A percentile compares a stretch with the other conserved stretches of the same genome.
Conservation (phyloP, 2,113 vertebrate genomes). For the Miniopterus natalensis region DNA sequence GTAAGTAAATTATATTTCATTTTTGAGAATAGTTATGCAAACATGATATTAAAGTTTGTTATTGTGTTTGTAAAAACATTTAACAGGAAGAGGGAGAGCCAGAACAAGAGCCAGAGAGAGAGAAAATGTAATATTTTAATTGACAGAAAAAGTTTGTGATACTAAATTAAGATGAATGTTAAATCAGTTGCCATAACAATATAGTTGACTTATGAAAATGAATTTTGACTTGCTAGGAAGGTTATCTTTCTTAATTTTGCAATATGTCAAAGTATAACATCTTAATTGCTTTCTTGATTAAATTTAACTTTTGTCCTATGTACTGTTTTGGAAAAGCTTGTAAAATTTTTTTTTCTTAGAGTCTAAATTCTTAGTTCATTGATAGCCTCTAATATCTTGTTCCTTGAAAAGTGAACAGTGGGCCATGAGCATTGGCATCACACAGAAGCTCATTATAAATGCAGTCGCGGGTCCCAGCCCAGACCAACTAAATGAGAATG, state of each 20-base stretch:
- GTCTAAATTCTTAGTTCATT: neutral
- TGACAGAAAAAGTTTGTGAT: neutral
- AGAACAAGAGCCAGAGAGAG: neutral
- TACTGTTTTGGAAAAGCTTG: neutral
- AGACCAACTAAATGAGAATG: neutral
- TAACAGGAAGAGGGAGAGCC: neutral
- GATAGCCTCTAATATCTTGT: neutral
- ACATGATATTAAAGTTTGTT: neutral
- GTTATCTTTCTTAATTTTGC: constrained; percentile 38
- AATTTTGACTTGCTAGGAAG: neutral
- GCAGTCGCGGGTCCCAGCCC: neutral
- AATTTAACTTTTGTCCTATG: neutral
- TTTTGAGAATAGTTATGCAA: constrained; percentile 1
- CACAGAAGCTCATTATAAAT: neutral
- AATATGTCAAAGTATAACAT: neutral
- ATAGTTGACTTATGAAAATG: neutral
- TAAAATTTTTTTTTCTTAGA: neutral
- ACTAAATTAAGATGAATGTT: constrained; percentile 1
- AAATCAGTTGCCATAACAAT: neutral
- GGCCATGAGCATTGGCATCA: neutral
- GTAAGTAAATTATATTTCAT: neutral
- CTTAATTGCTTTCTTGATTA: constrained; percentile 41
- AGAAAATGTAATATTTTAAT: neutral
- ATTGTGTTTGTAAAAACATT: neutral
- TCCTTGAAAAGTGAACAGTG: neutral